A percentile compares a stretch with the other conserved stretches of the same genome.
These are phyloP conservation scores for Melanophora roralis DNA, from an alignment of 2,888 invertebrate genomes.

Conservation along the genomic window DNA sequence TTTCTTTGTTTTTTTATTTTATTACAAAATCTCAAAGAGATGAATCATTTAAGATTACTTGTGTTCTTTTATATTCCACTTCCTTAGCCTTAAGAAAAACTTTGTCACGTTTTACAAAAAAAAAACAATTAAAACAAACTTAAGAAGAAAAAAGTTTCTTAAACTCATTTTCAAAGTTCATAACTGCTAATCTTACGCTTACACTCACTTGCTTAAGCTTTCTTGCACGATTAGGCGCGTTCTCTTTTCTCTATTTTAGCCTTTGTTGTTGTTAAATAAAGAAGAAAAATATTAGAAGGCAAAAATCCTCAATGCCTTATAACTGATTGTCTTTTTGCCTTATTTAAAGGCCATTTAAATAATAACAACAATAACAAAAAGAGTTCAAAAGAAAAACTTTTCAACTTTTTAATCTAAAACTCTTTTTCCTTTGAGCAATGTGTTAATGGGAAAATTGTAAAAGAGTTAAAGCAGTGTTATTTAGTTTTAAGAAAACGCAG, in stretches of 20 bases:
- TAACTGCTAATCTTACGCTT: background rate
- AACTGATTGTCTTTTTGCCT: background rate
- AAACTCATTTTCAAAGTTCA: constrained; percentile 1
- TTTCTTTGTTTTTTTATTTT: too few relatives aligned
- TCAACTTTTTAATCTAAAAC: constrained; percentile 19
- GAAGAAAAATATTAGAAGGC: background rate
- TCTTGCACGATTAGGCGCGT: background rate
- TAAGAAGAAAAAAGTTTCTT: background rate
- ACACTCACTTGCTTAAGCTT: background rate
- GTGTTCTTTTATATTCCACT: too few relatives aligned
- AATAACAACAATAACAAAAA: background rate
- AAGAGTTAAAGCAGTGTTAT: too few relatives aligned
- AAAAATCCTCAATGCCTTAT: background rate
- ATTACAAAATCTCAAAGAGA: too few relatives aligned
- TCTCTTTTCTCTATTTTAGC: background rate
- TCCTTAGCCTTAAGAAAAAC: too few relatives aligned
- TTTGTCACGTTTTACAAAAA: background rate
- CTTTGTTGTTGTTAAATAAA: background rate
- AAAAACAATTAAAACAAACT: constrained; percentile 2
- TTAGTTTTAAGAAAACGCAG: too few relatives aligned
- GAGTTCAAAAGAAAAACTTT: background rate
- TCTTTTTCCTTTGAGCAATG: background rate
- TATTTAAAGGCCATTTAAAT: constrained; percentile 29
- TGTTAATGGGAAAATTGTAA: too few relatives aligned
- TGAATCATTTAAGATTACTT: too few relatives aligned